These are phyloP conservation scores for Cololabis saira DNA, from an alignment of 2,113 vertebrate genomes.

Conservation along the genomic window DNA sequence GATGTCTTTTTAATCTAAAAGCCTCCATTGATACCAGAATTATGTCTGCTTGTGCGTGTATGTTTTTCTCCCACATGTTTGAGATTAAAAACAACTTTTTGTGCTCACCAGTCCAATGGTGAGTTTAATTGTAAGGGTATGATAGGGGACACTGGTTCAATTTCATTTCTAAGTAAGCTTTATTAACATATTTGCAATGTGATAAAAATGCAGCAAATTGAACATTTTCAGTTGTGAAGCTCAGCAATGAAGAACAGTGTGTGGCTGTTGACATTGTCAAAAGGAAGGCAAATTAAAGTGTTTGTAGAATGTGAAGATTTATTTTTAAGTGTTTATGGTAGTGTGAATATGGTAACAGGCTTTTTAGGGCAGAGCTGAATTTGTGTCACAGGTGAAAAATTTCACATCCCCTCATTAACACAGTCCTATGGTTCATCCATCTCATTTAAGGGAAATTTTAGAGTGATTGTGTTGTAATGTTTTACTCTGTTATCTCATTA, in stretches of 20 bases:
- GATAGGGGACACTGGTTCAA: not conserved
- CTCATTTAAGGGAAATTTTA: constrained; percentile 34
- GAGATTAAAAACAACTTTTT: constrained; percentile 10
- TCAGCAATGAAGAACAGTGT: not conserved
- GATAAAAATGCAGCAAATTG: not conserved
- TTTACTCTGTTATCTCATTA: constrained; percentile 49
- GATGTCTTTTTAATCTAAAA: constrained; percentile 13
- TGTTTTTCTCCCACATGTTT: constrained; percentile 7
- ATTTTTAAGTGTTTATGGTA: not conserved
- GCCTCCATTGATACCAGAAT: not conserved
- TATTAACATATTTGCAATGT: constrained; percentile 1
- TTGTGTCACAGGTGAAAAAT: constrained; percentile 6
- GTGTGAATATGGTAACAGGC: too few species aligned
- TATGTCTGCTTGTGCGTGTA: not conserved
- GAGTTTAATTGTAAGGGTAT: not conserved
- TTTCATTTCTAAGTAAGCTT: not conserved
- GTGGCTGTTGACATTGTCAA: constrained; percentile 4
- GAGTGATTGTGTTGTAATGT: constrained; percentile 23
- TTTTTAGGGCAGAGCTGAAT: not conserved
- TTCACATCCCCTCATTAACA: constrained; percentile 14
- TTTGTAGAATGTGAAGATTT: constrained; percentile 1
- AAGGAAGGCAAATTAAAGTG: not conserved
- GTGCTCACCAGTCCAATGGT: constrained; percentile 11
- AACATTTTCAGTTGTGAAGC: not conserved
- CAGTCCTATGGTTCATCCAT: constrained; percentile 15